Evolutionary conservation across 2,797 vertebrate genomes (phyloP).

Genomic region (Leptatherina wallacei): DNA sequence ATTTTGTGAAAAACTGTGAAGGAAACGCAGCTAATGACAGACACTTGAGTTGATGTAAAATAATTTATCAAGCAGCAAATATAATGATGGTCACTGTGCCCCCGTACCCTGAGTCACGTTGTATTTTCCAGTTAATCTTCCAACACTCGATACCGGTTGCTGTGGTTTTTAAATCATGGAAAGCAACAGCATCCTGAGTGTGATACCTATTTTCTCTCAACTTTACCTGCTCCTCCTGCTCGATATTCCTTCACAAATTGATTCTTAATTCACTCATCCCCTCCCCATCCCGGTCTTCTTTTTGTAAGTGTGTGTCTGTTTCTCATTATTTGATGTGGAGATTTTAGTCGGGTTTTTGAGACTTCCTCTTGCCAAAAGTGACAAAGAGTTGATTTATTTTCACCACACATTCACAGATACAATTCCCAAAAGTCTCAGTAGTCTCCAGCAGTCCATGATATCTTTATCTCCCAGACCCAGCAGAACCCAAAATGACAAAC

Average conservation of each 20-base stretch:
- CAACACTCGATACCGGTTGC: not conserved
- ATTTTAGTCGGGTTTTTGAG: slow-evolving; percentile 12
- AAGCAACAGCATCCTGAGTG: slow-evolving; percentile 14
- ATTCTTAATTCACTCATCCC: not conserved
- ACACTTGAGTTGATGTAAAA: not conserved
- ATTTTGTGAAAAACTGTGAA: no score
- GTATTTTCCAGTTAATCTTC: not conserved
- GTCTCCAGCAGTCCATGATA: slow-evolving; percentile 3
- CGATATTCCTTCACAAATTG: not conserved
- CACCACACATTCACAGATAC: not conserved
- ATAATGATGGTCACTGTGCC: not conserved
- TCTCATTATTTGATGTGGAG: not conserved
- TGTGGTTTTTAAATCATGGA: slow-evolving; percentile 34
- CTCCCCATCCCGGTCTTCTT: not conserved
- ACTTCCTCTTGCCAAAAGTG: not conserved
- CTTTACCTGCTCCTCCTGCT: not conserved
- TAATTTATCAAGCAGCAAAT: not conserved
- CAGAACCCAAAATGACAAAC: slow-evolving; percentile 33
- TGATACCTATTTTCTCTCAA: slow-evolving; percentile 3
- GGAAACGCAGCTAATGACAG: not conserved
- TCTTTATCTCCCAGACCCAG: slow-evolving; percentile 29
- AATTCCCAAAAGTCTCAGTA: slow-evolving; percentile 11
- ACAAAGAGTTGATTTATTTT: slow-evolving; percentile 15
- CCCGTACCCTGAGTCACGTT: not conserved
- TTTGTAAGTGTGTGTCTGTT: not conserved